phyloP scores from a whole-genome alignment of 2,797 vertebrate genomes.

The Choloepus didactylus region DNA sequence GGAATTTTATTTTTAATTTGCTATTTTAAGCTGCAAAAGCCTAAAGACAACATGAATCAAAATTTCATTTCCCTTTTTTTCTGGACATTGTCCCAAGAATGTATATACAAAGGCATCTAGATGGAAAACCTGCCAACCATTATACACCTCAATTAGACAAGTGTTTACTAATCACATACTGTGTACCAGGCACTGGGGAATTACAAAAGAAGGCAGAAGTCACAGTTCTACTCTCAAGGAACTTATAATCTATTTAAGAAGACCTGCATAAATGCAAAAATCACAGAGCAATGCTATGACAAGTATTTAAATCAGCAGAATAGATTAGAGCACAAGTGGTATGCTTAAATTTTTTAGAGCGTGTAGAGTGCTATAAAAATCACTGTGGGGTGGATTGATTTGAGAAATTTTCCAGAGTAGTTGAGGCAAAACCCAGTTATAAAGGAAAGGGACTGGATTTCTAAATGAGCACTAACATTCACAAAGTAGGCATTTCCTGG shows the following conservation, averaged over 20 bases:
- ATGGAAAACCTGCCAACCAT: constrained; percentile 1
- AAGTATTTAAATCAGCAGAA: neutral
- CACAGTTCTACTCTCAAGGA: neutral
- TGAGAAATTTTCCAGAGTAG: neutral
- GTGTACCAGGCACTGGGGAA: neutral
- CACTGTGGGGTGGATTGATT: neutral
- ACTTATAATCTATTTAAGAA: neutral
- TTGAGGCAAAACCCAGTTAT: neutral
- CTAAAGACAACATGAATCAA: constrained; percentile 23
- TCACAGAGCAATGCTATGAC: neutral
- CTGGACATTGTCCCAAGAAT: constrained; percentile 58
- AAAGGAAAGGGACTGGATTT: neutral
- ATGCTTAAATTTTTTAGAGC: neutral
- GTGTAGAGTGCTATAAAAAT: neutral
- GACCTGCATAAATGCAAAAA: neutral
- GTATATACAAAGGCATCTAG: constrained; percentile 17
- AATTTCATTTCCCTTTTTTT: constrained; percentile 49
- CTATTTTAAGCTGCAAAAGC: constrained; percentile 47
- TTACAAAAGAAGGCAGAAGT: neutral
- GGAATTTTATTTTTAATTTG: constrained; percentile 53
- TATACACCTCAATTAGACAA: constrained; percentile 44
- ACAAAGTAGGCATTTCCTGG: neutral
- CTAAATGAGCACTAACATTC: neutral
- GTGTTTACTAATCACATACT: constrained; percentile 22
- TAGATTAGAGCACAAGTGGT: neutral